These are phyloP conservation scores for Phenganax subtilis DNA, from an alignment of 92 coral and sea anemone species.

Conservation along the genomic window DNA sequence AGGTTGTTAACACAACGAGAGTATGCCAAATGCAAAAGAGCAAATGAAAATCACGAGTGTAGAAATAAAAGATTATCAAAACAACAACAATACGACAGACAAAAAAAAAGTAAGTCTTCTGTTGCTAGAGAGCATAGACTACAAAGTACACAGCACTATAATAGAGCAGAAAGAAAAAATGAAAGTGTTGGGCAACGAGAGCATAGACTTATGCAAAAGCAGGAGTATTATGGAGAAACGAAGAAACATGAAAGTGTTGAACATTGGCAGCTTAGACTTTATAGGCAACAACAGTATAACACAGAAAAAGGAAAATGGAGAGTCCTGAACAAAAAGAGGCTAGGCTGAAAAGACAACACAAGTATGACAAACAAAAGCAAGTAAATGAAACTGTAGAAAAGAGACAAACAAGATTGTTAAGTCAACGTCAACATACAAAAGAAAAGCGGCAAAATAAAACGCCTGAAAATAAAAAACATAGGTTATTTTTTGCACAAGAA, in stretches of 20 bases:
- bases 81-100: neutral
- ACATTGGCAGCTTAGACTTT: neutral
- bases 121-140: neutral
- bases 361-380: neutral
- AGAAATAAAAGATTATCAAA: neutral
- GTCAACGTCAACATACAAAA: no score
- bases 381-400: neutral
- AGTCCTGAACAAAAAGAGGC: neutral
- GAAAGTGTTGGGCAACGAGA: neutral
- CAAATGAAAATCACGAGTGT: neutral
- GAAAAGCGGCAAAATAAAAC: no score
- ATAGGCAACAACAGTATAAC: neutral
- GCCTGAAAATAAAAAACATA: no score
- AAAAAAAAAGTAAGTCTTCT: neutral
- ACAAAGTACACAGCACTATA: neutral
- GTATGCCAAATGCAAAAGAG: neutral
- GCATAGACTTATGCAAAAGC: neutral
- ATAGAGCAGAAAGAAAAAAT: neutral
- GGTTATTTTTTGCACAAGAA: no score
- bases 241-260: neutral
- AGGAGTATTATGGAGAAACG: neutral
- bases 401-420: neutral
- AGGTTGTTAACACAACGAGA: neutral
- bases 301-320: neutral
- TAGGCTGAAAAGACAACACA: neutral